phyloP scores from a whole-genome alignment of 1,140 invertebrate genomes.

The Drosophila novamexicana region DNA sequence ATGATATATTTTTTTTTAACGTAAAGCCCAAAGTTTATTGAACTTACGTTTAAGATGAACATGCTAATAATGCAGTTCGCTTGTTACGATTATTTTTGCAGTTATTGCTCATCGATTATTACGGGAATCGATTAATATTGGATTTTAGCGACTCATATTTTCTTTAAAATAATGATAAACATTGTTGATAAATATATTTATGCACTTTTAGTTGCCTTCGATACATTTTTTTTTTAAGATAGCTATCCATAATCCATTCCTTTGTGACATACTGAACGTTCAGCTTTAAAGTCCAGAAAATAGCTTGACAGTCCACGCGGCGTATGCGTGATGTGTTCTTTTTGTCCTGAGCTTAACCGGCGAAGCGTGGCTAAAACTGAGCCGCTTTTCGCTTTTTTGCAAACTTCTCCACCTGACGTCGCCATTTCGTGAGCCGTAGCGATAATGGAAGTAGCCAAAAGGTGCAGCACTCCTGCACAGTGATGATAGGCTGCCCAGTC shows the following conservation, averaged over 20 bases:
- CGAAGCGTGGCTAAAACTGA: conserved; percentile 46
- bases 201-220: no score
- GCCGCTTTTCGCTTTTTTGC: conserved; percentile 42
- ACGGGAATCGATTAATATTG: no score
- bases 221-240: neutral
- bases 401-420: conserved; percentile 1
- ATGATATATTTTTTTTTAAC: no score
- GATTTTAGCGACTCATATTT: no score
- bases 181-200: no score
- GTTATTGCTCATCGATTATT: no score
- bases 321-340: conserved; percentile 43
- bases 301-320: conserved; percentile 8
- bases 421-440: conserved; percentile 16
- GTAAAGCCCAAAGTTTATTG: no score
- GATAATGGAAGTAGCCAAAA: conserved; percentile 42
- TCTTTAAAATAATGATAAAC: no score
- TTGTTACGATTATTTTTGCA: no score
- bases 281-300: neutral
- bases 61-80: no score
- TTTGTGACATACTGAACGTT: neutral
- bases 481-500: conserved; percentile 21
- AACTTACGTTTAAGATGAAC: no score
- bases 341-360: conserved; percentile 29
- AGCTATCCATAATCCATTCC: neutral
- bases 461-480: neutral